Evolutionary conservation across 2,113 vertebrate species (phyloP).

Genomic region (Platysternon megacephalum): DNA sequence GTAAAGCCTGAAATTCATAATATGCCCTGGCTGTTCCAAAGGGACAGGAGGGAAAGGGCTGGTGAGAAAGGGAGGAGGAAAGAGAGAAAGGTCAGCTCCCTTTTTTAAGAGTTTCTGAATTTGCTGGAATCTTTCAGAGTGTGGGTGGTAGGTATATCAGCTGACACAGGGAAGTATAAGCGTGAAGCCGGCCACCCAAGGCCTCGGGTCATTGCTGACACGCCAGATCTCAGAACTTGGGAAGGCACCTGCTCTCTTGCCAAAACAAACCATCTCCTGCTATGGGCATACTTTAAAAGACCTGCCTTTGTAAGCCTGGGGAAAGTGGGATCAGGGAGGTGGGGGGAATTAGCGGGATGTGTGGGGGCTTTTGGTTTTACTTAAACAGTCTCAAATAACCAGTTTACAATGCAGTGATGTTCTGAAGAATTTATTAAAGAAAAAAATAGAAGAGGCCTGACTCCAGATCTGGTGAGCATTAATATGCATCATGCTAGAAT

Average conservation of each 20-base stretch:
- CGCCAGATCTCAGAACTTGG: constrained; percentile 72
- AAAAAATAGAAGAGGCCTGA: constrained; percentile 15
- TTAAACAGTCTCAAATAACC: constrained; percentile 81
- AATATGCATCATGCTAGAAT: constrained; percentile 77
- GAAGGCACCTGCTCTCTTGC: constrained; percentile 84
- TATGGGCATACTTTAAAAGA: constrained; percentile 74
- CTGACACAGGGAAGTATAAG: constrained; percentile 82
- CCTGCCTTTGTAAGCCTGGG: constrained; percentile 70
- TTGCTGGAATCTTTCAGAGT: constrained; percentile 73
- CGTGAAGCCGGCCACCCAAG: constrained; percentile 85
- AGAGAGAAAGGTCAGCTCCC: constrained; percentile 73
- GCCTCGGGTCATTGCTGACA: constrained; percentile 81
- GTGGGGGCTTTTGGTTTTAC: constrained; percentile 65
- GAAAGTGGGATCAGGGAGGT: constrained; percentile 42
- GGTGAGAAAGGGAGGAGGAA: constrained; percentile 46
- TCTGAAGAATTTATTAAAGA: constrained; percentile 70
- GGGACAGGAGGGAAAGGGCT: constrained; percentile 30
- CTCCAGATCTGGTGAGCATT: constrained; percentile 77
- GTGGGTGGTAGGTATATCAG: constrained; percentile 83
- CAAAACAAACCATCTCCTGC: constrained; percentile 83
- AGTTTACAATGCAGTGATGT: constrained; percentile 73
- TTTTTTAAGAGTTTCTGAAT: constrained; percentile 75
- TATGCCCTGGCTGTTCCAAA: constrained; percentile 2
- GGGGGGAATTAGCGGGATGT: constrained; percentile 57
- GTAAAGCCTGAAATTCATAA: constrained; percentile 47